Evolutionary conservation across 37 sponge, comb jelly and placozoan species (phyloP).

Genomic region (Bolinopsis microptera): DNA sequence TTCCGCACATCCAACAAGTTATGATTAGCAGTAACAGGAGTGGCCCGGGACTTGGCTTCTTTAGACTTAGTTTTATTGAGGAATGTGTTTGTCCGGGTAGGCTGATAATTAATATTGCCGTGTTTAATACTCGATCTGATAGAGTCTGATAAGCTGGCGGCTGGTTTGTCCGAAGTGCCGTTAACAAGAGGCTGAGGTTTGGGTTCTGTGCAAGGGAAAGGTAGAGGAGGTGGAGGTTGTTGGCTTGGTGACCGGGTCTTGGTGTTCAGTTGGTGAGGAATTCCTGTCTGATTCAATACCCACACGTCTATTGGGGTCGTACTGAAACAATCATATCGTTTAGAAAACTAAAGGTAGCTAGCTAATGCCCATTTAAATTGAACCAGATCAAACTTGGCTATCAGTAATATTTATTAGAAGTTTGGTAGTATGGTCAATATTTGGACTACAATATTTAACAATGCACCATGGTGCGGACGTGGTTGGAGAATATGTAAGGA

Average conservation of each 20-base stretch:
- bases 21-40: constrained; percentile 7
- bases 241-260: neutral
- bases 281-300: constrained; percentile 30
- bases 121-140: neutral
- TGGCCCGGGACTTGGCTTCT: constrained; percentile 11
- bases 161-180: neutral
- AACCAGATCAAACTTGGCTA: too few relatives aligned
- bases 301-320: constrained; percentile 34
- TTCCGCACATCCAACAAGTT: neutral
- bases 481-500: too few relatives aligned
- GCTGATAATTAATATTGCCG: constrained; percentile 1
- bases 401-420: too few relatives aligned
- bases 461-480: too few relatives aligned
- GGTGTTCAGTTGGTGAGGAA: constrained; percentile 43
- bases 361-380: too few relatives aligned
- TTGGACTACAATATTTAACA: too few relatives aligned
- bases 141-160: neutral
- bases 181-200: neutral
- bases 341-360: too few relatives aligned
- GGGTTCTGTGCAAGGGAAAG: neutral
- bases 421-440: too few relatives aligned
- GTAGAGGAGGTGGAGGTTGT: neutral
- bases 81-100: neutral
- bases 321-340: neutral
- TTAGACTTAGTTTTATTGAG: constrained; percentile 17